Evolutionary conservation across 2,113 vertebrate species (phyloP), one percentile per base, ranked within the genome.

Genomic region (Alectura lathami): DNA sequence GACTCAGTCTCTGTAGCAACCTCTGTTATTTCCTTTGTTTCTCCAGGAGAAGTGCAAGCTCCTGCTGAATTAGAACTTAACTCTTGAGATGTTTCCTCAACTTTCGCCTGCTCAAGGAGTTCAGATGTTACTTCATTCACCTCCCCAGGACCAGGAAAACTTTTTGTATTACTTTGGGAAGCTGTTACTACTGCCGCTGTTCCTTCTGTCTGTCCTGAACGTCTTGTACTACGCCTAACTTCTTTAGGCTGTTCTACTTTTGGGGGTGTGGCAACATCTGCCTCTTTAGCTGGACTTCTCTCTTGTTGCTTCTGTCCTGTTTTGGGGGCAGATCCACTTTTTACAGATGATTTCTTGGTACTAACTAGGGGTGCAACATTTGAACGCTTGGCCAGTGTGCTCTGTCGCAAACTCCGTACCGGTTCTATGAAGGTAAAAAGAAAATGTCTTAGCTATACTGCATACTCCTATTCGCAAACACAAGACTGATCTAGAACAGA

Each of bases 361-460:
- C 92, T 96, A 83, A 89, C 82, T 94, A 92, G 76, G 81, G 96
- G 94, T 48, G 95, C 59, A 92, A 97, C 76, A 96, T 95, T 98
- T 1, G 97, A 97, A 78, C 98, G 97, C 77, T 98, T 98, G 88
- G 98, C 98, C 80, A 98, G 91, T 1, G 98, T 98, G 95, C 98
- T 98, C 91, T 98, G 98, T 89, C 98, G 96, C 84, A 98, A 96
- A 97, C 97, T 97, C 97, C 97, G 95, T 50, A 97, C 97, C 91
- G 98, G 77, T 94, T 98, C 98, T 98, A 83, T 89, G 51, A 97
- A 93, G 88, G 80, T 27, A 94, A 91, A 88, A 84, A 96, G 64
- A 94, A 96, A 96, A 86, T 18, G 30, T 80, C 95, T 97, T 95
- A 97, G 92, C 67, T 92, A 86, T 81, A 75, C 79, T 77, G 13